Conservation (phyloP, 2,113 vertebrate genomes). For the Ploceus nigricollis region DNA sequence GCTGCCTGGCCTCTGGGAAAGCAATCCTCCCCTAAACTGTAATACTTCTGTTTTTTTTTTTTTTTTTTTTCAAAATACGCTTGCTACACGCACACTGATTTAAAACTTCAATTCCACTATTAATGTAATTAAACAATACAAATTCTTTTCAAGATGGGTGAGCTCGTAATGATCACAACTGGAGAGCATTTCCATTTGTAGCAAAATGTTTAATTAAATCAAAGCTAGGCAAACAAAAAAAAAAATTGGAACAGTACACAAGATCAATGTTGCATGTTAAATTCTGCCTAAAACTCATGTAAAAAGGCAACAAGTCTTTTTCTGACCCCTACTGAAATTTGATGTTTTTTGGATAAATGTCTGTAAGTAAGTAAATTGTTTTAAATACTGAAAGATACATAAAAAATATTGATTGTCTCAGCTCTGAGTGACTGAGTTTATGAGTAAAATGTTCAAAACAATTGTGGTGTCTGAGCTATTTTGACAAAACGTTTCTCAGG, state of each 20-base stretch:
- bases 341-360: fast-evolving
- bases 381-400: neutral
- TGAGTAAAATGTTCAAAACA: neutral
- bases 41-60: neutral
- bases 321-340: neutral
- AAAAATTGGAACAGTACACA: neutral
- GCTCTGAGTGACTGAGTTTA: neutral
- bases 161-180: neutral
- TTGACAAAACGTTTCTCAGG: neutral
- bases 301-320: neutral
- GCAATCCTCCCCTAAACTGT: neutral
- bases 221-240: fast-evolving
- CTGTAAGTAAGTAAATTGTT: neutral
- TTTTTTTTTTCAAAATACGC: neutral
- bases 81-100: neutral
- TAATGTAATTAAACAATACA: neutral
- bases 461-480: neutral
- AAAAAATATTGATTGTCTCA: neutral
- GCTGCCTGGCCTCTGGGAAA: neutral
- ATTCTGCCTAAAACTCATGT: neutral
- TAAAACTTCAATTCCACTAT: neutral
- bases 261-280: neutral
- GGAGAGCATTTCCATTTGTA: neutral
- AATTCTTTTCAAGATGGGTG: neutral
- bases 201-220: neutral